Evolutionary conservation across 2,888 invertebrate genomes (phyloP), one percentile per base, ranked within the genome.

Genomic region (Labia minor): DNA sequence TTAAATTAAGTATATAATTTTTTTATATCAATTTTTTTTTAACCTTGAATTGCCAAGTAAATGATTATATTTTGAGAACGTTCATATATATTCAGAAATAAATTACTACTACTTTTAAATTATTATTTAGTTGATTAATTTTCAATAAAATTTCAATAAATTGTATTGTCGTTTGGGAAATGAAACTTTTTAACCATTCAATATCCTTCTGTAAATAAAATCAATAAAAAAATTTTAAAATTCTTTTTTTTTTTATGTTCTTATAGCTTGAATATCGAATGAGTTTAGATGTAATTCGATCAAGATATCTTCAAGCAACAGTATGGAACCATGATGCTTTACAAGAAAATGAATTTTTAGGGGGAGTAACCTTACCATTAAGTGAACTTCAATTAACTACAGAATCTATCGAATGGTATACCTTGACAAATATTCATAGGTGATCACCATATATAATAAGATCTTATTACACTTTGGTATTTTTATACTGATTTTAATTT

Each of bases 291-390:
- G 84, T 89, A 61, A 84, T 95, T 16, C 83, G 85, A 74, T 82
- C 82, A 71, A 82, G 92, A 64, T 84, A 83, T 10, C 79, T 97
- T n/a, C 92, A 95, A 77, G 94, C 95, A 0, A 93, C 95, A 0
- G 89, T 96, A 10, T 96, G 95, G 96, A 90, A 92, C 76, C 92
- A 95, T 77, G 95, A 95, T 77, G 86, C 92, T 0, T 78, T 96
- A 61, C 95, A 95, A 76, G 95, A 95, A 77, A 96, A 96, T 78
- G 92, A 93, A 78, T 92, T 95, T 76, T 81, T 96, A 10, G 97
- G 97, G 21, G 95, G 95, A n/a, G 89, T 92, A 67, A 86, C 89
- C 71, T 83, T 96, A 72, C 86, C 87, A 1, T 81, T 97, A 14
- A 81, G 81, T 68, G 82, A 87, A 37, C 78, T 92, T 70, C 87